Evolutionary conservation across 1,140 invertebrate species (phyloP).

Genomic region (Dreissena polymorpha): DNA sequence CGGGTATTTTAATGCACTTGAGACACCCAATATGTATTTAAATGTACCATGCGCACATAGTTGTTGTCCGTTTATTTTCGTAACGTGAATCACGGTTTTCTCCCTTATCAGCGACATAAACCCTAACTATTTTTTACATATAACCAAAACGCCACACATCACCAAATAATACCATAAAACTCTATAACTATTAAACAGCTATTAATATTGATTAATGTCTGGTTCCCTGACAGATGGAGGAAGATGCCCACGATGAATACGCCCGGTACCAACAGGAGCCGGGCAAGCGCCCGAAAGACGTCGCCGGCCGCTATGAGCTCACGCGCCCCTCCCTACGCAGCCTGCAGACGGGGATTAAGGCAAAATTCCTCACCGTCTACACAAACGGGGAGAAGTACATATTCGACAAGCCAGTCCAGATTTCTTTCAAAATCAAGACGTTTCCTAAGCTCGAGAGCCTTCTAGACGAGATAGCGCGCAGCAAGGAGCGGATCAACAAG

Average conservation of each 20-base stretch:
- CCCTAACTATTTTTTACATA: too few species aligned
- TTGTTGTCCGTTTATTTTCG: too few species aligned
- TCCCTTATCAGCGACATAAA: too few species aligned
- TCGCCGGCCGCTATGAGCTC: constrained; percentile 1
- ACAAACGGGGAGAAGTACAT: not conserved
- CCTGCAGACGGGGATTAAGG: not conserved
- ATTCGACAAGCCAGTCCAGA: not conserved
- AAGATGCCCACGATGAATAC: not conserved
- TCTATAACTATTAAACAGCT: too few species aligned
- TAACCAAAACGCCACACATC: too few species aligned
- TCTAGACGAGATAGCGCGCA: constrained; percentile 4
- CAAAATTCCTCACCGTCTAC: not conserved
- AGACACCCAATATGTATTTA: too few species aligned
- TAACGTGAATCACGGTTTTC: too few species aligned
- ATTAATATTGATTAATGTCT: too few species aligned
- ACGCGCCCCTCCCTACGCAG: not conserved
- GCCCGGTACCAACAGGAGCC: not conserved
- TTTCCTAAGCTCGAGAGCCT: not conserved
- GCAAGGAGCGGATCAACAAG: not conserved
- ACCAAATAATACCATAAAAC: too few species aligned
- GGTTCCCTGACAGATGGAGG: constrained; percentile 7
- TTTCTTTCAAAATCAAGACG: constrained; percentile 1
- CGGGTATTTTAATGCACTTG: too few species aligned
- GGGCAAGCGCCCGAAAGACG: too few species aligned
- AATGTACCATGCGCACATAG: too few species aligned